These are phyloP conservation scores for roundworm (Caenorhabditis elegans) DNA, from an alignment of 1,140 invertebrate species.

Conservation along the genomic window DNA sequence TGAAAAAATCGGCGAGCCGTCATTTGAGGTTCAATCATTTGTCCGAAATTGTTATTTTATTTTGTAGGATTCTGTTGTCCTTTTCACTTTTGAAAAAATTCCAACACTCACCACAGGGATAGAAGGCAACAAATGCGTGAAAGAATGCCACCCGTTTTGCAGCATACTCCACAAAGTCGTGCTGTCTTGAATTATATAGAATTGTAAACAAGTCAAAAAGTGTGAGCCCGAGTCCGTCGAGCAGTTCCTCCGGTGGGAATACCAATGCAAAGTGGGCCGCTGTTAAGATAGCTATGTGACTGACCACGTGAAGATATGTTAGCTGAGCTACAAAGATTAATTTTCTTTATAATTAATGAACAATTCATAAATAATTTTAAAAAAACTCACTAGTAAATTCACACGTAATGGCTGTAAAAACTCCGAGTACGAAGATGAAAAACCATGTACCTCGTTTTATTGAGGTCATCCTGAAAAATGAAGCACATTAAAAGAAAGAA, in stretches of 20 bases:
- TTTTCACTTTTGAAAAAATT: too few species aligned
- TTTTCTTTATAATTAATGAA: too few species aligned
- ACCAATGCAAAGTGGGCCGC: neutral
- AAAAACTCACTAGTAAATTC: neutral
- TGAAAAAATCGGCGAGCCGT: too few species aligned
- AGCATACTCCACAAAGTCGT: neutral
- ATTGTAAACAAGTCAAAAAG: neutral
- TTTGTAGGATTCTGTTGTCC: too few species aligned
- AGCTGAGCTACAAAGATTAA: neutral
- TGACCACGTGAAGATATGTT: neutral
- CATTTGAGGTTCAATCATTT: too few species aligned
- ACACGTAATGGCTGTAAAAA: neutral
- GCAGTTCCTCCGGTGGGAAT: neutral
- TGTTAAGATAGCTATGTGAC: neutral
- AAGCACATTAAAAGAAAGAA: neutral
- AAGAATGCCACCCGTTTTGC: neutral
- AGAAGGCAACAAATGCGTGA: neutral
- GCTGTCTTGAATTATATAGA: neutral
- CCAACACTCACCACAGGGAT: neutral
- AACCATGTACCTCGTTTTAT: neutral
- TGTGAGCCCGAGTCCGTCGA: neutral
- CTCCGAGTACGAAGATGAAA: neutral
- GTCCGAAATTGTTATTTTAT: too few species aligned
- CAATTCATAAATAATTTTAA: too few species aligned
- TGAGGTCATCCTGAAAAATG: neutral